Conservation (phyloP, 1,140 invertebrate genomes). For the Drosophila tani region DNA sequence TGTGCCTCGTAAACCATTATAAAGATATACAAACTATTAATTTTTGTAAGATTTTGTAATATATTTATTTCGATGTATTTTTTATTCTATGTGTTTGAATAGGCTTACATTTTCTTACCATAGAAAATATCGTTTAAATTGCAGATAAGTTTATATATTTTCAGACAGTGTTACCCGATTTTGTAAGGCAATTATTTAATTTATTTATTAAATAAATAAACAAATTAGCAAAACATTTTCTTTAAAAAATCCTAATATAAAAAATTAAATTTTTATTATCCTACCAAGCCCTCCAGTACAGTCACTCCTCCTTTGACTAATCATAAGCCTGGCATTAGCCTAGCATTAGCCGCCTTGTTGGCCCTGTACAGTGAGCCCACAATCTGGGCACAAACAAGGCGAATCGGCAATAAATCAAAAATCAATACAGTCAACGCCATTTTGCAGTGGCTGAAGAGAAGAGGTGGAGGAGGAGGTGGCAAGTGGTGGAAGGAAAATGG, state of each 20-base stretch:
- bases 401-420: conserved; percentile 73
- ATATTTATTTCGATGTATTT: no score
- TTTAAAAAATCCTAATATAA: background rate
- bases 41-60: no score
- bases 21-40: no score
- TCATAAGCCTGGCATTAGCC: conserved; percentile 21
- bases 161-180: no score
- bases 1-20: no score
- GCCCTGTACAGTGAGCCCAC: conserved; percentile 41
- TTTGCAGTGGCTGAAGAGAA: conserved; percentile 47
- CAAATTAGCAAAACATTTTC: no score
- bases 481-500: background rate
- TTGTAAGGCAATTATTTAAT: no score
- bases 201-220: no score
- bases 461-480: conserved; percentile 14
- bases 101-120: no score
- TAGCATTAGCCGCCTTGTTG: conserved; percentile 28
- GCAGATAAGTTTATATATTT: no score
- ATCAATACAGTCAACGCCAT: conserved; percentile 76
- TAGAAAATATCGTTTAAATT: no score
- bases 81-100: no score
- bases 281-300: background rate
- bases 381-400: conserved; percentile 26
- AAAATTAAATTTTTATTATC: background rate
- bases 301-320: conserved; percentile 14